Conservation (phyloP, 2,113 vertebrate species). For the Mobula hypostoma region DNA sequence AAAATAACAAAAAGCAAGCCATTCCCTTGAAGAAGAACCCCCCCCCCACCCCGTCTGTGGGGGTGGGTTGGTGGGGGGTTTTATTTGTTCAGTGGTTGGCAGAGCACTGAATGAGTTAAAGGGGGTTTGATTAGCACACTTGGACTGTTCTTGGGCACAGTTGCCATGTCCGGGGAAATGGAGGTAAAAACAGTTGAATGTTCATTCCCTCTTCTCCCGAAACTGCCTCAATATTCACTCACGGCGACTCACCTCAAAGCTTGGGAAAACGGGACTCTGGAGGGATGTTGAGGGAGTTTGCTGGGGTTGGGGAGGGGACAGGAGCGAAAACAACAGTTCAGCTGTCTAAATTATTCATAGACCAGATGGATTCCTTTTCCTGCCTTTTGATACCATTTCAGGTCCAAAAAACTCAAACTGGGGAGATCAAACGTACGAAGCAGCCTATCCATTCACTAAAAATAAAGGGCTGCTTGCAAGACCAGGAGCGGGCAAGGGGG, state of each 20-base stretch:
- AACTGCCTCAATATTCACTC: not conserved
- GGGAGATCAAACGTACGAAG: slow-evolving; percentile 52
- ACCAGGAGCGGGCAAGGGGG: not conserved
- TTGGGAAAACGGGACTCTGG: slow-evolving; percentile 12
- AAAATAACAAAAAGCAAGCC: not conserved
- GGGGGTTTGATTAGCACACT: not conserved
- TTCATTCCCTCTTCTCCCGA: not conserved
- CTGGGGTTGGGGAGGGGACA: slow-evolving; percentile 61
- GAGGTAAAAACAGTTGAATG: not conserved
- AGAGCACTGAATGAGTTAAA: not conserved
- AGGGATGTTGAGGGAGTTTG: slow-evolving; percentile 45
- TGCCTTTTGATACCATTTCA: slow-evolving; percentile 58
- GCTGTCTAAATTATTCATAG: slow-evolving; percentile 98
- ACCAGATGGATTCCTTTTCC: slow-evolving; percentile 97
- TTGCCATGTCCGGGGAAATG: no score
- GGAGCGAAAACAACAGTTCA: slow-evolving; percentile 87
- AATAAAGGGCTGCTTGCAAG: slow-evolving; percentile 38
- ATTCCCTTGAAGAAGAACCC: no score
- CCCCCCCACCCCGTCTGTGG: no score
- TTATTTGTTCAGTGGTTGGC: not conserved
- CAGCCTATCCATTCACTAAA: slow-evolving; percentile 44
- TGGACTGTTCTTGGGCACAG: not conserved
- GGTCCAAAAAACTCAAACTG: slow-evolving; percentile 47
- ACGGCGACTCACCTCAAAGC: slow-evolving; percentile 4
- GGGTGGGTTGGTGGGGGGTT: no score